Percentiles rank a stretch among this genome's conserved stretches.
Evolutionary conservation across 2,797 vertebrate genomes (phyloP).

Genomic region (Sebastiscus albofasciatus): DNA sequence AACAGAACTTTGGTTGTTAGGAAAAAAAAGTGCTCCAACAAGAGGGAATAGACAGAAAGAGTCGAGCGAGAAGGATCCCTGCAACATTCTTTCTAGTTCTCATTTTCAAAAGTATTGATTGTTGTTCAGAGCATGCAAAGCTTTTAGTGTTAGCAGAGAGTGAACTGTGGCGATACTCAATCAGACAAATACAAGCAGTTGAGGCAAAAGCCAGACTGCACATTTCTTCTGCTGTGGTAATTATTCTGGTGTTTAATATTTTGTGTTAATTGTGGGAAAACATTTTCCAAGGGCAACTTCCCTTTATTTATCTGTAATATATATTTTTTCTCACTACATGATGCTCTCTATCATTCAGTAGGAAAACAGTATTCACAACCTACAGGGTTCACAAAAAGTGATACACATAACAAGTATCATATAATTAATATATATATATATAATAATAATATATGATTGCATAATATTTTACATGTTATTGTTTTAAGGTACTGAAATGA

Average conservation of each 20-base stretch:
- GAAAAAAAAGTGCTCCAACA: conserved; percentile 20
- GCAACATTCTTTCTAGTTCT: conserved; percentile 22
- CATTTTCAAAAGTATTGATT: conserved; percentile 53
- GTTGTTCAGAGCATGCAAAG: conserved; percentile 35
- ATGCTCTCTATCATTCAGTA: neutral
- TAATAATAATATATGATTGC: too few relatives aligned
- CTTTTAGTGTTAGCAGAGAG: conserved; percentile 44
- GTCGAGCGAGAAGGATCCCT: conserved; percentile 6
- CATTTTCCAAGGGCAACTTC: neutral
- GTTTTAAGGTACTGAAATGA: neutral
- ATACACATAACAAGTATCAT: neutral
- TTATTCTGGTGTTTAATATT: neutral
- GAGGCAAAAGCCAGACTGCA: neutral
- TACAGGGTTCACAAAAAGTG: neutral
- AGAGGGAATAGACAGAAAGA: neutral
- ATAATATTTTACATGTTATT: neutral
- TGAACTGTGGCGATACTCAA: conserved; percentile 9
- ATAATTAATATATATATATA: too few relatives aligned
- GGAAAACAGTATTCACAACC: neutral
- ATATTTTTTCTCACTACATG: neutral
- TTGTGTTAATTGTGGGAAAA: neutral
- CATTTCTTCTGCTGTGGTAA: neutral
- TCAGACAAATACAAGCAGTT: conserved; percentile 17
- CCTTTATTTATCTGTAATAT: too few relatives aligned
- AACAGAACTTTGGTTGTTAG: conserved; percentile 20